Base-by-base conservation (phyloP, 2,888 invertebrate genomes). In the Phlogophora meticulosa region DNA sequence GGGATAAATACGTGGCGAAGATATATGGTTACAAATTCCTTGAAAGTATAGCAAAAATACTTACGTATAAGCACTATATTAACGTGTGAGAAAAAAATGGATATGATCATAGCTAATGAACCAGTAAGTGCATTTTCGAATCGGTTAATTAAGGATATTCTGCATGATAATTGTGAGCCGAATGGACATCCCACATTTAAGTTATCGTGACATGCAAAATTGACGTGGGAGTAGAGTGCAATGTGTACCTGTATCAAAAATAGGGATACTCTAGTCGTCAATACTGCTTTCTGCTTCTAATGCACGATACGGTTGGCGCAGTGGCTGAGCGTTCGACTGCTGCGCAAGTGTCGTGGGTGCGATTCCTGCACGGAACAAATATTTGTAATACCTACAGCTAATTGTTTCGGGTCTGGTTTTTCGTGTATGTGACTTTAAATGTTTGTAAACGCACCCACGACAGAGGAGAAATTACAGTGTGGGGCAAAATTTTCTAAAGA, bases 21-120 rank as follows among this genome's bases (percentile, higher is more conserved):
- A 55, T 75, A 74, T 70, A 75, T 59, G 53, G 78, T 80, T 74
- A 73, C 78, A 78, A 65, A 76, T 78, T 76, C 72, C 66, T 64
- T 67, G 57, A 64, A 76, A 60, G 38, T 57, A 43, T 43, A 58
- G 15, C 64, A 42, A 49, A 71, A 61, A 55, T 58, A 42, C n/a
- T 36, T 34, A 22, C 11, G 4, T 42, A 17, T n/a, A 32, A 43
- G 20, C 32, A 46, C 13, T 20, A 40, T 11, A 36, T n/a, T 48
- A 45, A 22, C 0, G 32, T 68, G 53, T 49, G 71, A 58, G 58
- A 34, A 42, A 9, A 53, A 22, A 22, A 42, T 38, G 28, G 10
- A 13, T 15, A 40, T 7, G 15, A 34, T 32, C n/a, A 40, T 7
- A 15, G 20, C 28, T 28, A 15, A 10, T 48, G 5, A 1, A 20